These are phyloP conservation scores for Pseudorhombus dupliciocellatus DNA, from an alignment of 2,113 vertebrate genomes.

Conservation along the genomic window DNA sequence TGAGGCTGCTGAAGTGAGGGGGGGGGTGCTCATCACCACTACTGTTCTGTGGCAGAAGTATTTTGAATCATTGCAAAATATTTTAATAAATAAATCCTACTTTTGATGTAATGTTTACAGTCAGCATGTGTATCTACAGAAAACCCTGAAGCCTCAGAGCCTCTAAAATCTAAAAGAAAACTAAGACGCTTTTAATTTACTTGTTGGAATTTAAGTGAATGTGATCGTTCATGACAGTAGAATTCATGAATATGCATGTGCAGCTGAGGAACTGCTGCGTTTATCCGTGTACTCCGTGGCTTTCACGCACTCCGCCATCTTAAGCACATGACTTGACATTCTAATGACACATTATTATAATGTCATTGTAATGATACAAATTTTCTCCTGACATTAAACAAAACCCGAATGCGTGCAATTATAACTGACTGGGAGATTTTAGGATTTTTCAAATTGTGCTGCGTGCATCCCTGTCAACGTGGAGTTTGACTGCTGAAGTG, in stretches of 20 bases:
- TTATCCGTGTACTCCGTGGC: neutral
- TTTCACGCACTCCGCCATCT: conserved; percentile 11
- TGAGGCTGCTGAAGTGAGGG: conserved; percentile 23
- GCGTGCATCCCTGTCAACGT: conserved; percentile 52
- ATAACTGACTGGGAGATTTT: conserved; percentile 44
- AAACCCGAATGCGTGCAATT: conserved; percentile 49
- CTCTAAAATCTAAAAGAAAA: conserved; percentile 3
- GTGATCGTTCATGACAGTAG: neutral
- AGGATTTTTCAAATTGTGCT: conserved; percentile 49
- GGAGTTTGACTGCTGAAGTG: conserved; percentile 41
- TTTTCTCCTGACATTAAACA: conserved; percentile 31
- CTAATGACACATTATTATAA: conserved; percentile 42
- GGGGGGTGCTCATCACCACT: neutral
- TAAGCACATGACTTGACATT: conserved; percentile 17
- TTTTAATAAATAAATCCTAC: conserved; percentile 2
- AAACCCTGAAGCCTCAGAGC: neutral
- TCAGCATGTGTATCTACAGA: neutral
- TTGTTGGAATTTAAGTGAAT: conserved; percentile 7
- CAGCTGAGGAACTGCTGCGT: neutral
- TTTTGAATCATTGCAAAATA: conserved; percentile 24
- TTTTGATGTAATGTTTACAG: conserved; percentile 21
- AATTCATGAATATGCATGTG: conserved; percentile 12
- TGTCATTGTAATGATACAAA: conserved; percentile 36
- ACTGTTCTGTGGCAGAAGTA: conserved; percentile 4
- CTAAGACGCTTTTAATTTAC: conserved; percentile 7